Evolutionary conservation across 35 echinoderm and acorn worm genomes (phyloP).

Genomic region (Nesometra sesokonis): DNA sequence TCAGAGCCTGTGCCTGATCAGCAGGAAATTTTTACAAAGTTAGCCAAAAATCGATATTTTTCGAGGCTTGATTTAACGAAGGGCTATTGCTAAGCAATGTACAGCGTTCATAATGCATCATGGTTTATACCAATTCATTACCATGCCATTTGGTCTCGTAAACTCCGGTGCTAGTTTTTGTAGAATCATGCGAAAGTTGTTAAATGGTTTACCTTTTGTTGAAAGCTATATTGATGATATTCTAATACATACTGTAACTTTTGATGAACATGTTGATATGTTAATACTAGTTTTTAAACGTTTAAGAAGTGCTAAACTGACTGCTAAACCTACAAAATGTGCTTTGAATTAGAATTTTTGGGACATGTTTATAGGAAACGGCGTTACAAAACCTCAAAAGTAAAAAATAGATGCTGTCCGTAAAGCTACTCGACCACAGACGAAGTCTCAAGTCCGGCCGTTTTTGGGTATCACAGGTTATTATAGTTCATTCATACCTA

Average conservation of each 20-base stretch:
- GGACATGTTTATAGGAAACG: conserved; percentile 1
- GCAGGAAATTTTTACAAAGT: background rate
- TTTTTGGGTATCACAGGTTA: conserved; percentile 16
- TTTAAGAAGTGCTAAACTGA: background rate
- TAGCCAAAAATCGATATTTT: conserved; percentile 4
- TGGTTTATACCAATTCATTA: conserved; percentile 5
- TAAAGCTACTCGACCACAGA: background rate
- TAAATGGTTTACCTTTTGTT: background rate
- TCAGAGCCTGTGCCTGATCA: conserved; percentile 33
- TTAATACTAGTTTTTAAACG: background rate
- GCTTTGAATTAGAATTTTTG: conserved; percentile 8
- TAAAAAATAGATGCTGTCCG: conserved; percentile 13
- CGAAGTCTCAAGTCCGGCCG: background rate
- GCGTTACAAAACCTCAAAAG: background rate
- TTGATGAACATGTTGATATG: background rate
- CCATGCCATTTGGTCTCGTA: conserved; percentile 9
- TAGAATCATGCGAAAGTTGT: conserved; percentile 16
- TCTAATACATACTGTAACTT: background rate
- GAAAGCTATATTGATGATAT: conserved; percentile 28
- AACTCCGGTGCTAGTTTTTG: conserved; percentile 15
- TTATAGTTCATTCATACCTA: conserved; percentile 11
- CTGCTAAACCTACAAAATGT: conserved; percentile 15
- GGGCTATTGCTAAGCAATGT: conserved; percentile 1
- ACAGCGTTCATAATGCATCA: conserved; percentile 18
- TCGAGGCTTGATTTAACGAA: conserved; percentile 2